Conservation (phyloP, 2,797 vertebrate genomes). For the Momotus momota region DNA sequence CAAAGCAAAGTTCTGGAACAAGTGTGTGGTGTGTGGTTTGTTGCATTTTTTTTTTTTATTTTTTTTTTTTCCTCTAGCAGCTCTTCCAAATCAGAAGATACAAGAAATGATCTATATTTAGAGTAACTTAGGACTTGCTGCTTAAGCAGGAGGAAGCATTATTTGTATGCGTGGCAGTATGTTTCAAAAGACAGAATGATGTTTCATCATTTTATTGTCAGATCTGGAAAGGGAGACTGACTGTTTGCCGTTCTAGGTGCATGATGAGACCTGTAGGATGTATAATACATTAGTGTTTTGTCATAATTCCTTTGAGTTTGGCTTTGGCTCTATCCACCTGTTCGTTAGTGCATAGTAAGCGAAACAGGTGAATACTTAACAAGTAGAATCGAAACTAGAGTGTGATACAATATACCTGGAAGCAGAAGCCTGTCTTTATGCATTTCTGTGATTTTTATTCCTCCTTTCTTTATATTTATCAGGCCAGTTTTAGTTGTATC, state of each 20-base stretch:
- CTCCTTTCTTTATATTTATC: not conserved
- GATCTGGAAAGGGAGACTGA: constrained; percentile 74
- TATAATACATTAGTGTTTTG: constrained; percentile 71
- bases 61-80: not conserved
- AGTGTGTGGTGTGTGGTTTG: not conserved
- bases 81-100: constrained; percentile 42
- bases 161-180: constrained; percentile 45
- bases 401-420: constrained; percentile 68
- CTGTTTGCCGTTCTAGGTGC: constrained; percentile 61
- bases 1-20: constrained; percentile 14
- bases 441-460: not conserved
- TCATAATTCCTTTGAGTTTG: constrained; percentile 81
- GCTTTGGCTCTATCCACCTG: constrained; percentile 81
- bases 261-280: constrained; percentile 78
- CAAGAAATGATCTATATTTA: constrained; percentile 51
- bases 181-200: constrained; percentile 64
- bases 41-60: not conserved
- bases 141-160: constrained; percentile 58
- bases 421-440: constrained; percentile 37
- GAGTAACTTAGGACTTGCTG: constrained; percentile 32
- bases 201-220: constrained; percentile 76
- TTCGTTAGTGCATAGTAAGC: constrained; percentile 81
- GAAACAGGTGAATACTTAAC: constrained; percentile 83
- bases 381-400: constrained; percentile 80
- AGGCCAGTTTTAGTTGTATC: not conserved